phyloP scores from a whole-genome alignment of 2,888 invertebrate species.

The Frankliniella fusca region DNA sequence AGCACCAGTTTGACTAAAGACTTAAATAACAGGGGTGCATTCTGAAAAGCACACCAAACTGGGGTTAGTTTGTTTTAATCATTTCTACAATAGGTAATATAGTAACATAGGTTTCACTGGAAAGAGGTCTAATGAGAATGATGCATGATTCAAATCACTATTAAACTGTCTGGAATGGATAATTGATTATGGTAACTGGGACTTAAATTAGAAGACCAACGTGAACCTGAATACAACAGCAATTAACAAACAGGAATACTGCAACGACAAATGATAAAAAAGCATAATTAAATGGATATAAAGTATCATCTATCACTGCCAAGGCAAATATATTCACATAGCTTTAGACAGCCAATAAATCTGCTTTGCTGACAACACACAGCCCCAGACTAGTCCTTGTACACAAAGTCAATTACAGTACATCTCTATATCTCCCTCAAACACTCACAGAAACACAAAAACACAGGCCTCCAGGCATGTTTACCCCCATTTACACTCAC shows the following conservation, averaged over 20 bases:
- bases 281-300: background rate
- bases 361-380: constrained; percentile 12
- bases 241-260: background rate
- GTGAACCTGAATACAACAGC: background rate
- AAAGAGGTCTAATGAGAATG: too few relatives aligned
- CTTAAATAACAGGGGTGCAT: too few relatives aligned
- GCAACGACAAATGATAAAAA: background rate
- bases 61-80: too few relatives aligned
- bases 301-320: constrained; percentile 9
- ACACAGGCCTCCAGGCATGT: background rate
- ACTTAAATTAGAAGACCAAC: background rate
- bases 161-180: background rate
- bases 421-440: background rate
- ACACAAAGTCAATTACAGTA: background rate
- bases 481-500: background rate
- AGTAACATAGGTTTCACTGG: too few relatives aligned
- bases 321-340: constrained; percentile 18
- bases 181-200: background rate
- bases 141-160: too few relatives aligned
- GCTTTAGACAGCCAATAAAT: background rate
- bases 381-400: constrained; percentile 25
- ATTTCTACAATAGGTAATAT: too few relatives aligned
- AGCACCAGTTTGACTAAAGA: too few relatives aligned
- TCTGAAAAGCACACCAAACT: too few relatives aligned
- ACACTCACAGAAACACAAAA: background rate